Evolutionary conservation across 2,797 vertebrate genomes (phyloP), one percentile per base, ranked within the genome.

Genomic region (Arnoldichthys spilopterus): DNA sequence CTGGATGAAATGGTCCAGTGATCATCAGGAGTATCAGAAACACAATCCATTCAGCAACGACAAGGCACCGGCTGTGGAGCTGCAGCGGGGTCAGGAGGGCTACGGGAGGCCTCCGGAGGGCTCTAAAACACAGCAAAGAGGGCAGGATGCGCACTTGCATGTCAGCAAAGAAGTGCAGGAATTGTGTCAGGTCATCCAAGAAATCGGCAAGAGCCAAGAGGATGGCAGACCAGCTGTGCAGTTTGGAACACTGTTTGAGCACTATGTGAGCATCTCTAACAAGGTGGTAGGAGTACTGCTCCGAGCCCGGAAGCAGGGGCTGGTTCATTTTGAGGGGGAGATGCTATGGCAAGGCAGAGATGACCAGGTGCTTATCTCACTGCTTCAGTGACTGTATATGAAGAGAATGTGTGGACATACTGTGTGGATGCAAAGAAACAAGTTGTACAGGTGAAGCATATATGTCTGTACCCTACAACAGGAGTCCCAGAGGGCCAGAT

Each of bases 331-430:
- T 85, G 91, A 97, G 74, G 96, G 96, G 51, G 96, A 98, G 91
- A 98, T 97, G 96, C 90, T 98, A 77, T 98, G 96, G 96, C 96
- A 98, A 91, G 95, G 96, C 82, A 93, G 93, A 89, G 95, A 98
- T 86, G 92, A 98, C 83, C 84, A 87, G 0, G 90, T 94, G 24
- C 32, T 95, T 74, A 96, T 98, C 82, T 94, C 91, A 76, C 89
- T 98, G 82, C 74, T 95, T 63, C 81, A 91, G 6, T 93, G 86
- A 93, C 9, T 49, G 20, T 66, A 64, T 40, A 61, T 15, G 16
- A 69, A n/a, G n/a, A n/a, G n/a, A n/a, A n/a, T n/a, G n/a, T n/a
- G n/a, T n/a, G 7, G 30, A 68, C n/a, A 20, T 61, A 72, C 58
- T 37, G 28, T 62, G 61, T 37, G 20, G 61, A 26, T 34, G 22